A percentile compares a stretch with the other conserved stretches of the same genome.
phyloP scores from a whole-genome alignment of 2,797 vertebrate species.

The Sparidentex hasta region DNA sequence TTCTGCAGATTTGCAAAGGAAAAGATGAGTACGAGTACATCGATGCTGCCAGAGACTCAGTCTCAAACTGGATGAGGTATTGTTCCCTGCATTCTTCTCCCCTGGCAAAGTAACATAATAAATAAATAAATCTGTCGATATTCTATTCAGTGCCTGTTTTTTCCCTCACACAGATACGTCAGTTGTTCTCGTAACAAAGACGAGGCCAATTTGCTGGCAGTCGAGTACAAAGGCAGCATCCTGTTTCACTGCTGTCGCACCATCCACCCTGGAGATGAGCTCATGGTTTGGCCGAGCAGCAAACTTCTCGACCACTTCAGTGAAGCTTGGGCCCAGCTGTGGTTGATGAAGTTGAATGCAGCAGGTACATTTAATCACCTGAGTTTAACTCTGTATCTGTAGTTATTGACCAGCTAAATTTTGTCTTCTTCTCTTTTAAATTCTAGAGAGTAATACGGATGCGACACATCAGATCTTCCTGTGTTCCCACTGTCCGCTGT shows the following conservation, averaged over 20 bases:
- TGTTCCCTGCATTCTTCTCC: not conserved
- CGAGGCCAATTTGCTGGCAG: constrained; percentile 94
- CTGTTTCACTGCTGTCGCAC: constrained; percentile 93
- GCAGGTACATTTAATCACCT: constrained; percentile 60
- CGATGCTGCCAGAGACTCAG: constrained; percentile 82
- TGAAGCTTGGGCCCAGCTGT: constrained; percentile 78
- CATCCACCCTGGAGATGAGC: constrained; percentile 91
- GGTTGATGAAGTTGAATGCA: constrained; percentile 75
- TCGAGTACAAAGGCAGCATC: constrained; percentile 93
- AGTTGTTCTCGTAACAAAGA: constrained; percentile 91
- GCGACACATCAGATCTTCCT: constrained; percentile 63
- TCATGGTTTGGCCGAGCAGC: constrained; percentile 94
- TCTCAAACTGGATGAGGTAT: constrained; percentile 92
- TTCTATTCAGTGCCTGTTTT: not conserved
- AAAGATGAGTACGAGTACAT: constrained; percentile 85
- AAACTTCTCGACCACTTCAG: constrained; percentile 83
- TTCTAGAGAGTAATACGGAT: constrained; percentile 60
- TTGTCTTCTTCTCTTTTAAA: not conserved
- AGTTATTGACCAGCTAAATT: not conserved
- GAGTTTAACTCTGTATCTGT: not conserved
- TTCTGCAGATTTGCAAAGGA: constrained; percentile 84
- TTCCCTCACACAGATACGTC: constrained; percentile 88
- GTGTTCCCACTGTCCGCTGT: constrained; percentile 81
- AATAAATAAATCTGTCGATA: not conserved
- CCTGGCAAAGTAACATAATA: not conserved